A percentile compares a stretch with the other conserved stretches of the same genome.
phyloP scores from a whole-genome alignment of 1,140 invertebrate genomes.

The Oscheius sp. region DNA sequence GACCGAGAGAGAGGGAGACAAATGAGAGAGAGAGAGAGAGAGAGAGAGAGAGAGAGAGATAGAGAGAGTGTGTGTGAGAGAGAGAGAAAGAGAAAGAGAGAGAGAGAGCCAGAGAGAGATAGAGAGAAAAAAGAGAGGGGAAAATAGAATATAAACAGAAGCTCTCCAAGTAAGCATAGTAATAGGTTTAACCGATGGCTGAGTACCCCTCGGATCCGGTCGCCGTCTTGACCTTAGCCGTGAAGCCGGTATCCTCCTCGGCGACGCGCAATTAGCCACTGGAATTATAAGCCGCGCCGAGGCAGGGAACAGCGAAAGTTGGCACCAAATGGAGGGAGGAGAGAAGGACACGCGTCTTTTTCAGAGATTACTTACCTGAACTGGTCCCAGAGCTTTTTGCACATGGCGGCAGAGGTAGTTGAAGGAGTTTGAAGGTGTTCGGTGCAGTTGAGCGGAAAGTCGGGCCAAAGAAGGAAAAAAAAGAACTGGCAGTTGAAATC shows the following conservation, averaged over 20 bases:
- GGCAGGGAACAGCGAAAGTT: neutral
- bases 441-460: neutral
- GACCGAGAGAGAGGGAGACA: neutral
- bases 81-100: neutral
- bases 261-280: neutral
- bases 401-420: neutral
- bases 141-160: neutral
- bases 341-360: neutral
- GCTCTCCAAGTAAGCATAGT: neutral
- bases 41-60: neutral
- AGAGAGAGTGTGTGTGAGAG: neutral
- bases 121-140: neutral
- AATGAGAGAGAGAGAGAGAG: neutral
- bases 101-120: neutral
- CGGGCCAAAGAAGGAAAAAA: neutral
- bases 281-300: neutral
- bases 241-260: neutral
- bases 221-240: slow-evolving; percentile 2
- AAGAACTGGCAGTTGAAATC: too few species aligned
- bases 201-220: neutral
- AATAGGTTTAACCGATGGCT: too few species aligned
- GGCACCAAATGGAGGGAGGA: neutral
- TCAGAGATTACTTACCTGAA: neutral
- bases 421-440: neutral
- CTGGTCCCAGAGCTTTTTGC: neutral